These are phyloP conservation scores for Alviniconcha marisindica DNA, from an alignment of 1,140 invertebrate genomes.

Conservation along the genomic window DNA sequence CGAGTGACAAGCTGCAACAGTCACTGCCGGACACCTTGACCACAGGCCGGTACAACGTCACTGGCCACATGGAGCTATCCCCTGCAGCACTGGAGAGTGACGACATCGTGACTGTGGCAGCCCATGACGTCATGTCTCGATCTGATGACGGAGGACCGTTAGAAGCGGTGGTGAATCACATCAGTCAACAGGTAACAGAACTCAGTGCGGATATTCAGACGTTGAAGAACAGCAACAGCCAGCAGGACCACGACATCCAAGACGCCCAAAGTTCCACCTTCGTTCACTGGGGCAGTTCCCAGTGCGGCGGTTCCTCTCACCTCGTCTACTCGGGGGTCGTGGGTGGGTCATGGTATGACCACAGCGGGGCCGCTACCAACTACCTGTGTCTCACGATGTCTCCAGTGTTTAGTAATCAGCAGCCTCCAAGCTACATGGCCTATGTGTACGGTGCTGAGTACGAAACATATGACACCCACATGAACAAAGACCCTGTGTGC, in stretches of 20 bases:
- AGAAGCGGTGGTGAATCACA: background rate
- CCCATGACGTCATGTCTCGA: background rate
- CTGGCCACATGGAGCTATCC: too few species aligned
- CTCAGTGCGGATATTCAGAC: background rate
- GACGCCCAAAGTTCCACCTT: background rate
- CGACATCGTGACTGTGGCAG: background rate
- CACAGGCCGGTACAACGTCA: too few species aligned
- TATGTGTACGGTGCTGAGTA: conserved; percentile 23
- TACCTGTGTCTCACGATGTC: conserved; percentile 9
- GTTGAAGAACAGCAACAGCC: background rate
- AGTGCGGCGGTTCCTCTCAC: background rate
- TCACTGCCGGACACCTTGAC: too few species aligned
- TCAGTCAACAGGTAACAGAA: background rate
- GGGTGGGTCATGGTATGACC: background rate
- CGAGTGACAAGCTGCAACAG: too few species aligned
- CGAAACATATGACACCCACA: background rate
- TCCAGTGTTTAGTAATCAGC: background rate
- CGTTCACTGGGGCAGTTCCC: conserved; percentile 15
- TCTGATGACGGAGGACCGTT: conserved; percentile 9
- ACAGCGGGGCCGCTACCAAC: background rate
- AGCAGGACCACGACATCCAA: too few species aligned
- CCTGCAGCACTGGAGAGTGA: background rate
- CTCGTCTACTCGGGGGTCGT: conserved; percentile 7
- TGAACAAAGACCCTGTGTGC: conserved; percentile 19
- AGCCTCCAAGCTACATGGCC: background rate